Percentiles rank a stretch among this genome's conserved stretches.
Conservation (phyloP, 1,140 invertebrate species). For the Drosophila paulistorum region DNA sequence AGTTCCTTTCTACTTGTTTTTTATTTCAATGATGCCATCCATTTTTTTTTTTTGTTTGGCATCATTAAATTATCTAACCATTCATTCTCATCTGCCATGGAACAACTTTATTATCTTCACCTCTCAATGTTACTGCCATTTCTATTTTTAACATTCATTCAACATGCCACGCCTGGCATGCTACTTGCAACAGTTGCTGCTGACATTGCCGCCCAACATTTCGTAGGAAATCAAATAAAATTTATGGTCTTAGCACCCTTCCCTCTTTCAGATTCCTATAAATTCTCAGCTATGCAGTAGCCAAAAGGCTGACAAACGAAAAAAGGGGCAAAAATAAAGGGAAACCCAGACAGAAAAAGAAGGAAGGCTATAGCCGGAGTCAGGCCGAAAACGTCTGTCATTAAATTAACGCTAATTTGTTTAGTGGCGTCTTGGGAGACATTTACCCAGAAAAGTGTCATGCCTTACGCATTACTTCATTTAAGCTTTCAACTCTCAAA, state of each 20-base stretch:
- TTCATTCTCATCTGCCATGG: background rate
- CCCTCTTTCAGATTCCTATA: slow-evolving; percentile 52
- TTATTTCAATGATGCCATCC: background rate
- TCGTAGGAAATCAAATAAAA: slow-evolving; percentile 63
- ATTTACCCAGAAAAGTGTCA: slow-evolving; percentile 59
- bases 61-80: slow-evolving; percentile 5
- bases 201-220: slow-evolving; percentile 60
- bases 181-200: slow-evolving; percentile 70
- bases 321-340: background rate
- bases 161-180: slow-evolving; percentile 48
- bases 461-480: slow-evolving; percentile 43
- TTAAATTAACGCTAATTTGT: slow-evolving; percentile 82
- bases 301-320: background rate
- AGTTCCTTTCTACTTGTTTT: background rate
- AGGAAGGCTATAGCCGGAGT: background rate
- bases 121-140: background rate
- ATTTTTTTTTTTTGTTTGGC: too few relatives aligned
- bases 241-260: slow-evolving; percentile 57
- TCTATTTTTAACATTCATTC: slow-evolving; percentile 15
- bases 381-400: slow-evolving; percentile 67
- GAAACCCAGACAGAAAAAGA: background rate
- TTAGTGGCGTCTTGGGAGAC: slow-evolving; percentile 79
- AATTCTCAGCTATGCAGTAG: slow-evolving; percentile 47
- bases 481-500: background rate
- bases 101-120: slow-evolving; percentile 33